These are phyloP conservation scores for Gallinago nigripennis DNA, from an alignment of 2,797 vertebrate genomes.

Conservation along the genomic window DNA sequence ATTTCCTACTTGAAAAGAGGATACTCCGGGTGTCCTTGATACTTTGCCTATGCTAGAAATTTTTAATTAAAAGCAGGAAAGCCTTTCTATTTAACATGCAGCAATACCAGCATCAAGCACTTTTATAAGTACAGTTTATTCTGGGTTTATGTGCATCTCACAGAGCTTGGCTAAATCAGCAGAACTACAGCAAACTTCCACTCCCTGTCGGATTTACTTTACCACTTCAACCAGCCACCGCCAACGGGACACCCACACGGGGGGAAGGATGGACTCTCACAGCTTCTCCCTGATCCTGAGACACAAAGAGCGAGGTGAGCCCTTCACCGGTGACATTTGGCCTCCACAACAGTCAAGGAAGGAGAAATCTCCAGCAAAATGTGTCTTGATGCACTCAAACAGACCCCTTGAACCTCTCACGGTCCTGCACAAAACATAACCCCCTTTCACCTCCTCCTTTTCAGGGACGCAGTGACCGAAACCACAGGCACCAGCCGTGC, in stretches of 20 bases:
- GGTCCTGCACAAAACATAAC: background rate
- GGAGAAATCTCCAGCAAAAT: background rate
- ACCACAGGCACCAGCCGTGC: background rate
- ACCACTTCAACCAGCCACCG: background rate
- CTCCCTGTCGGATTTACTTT: background rate
- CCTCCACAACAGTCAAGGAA: background rate
- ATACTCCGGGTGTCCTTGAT: background rate
- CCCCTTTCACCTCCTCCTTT: background rate
- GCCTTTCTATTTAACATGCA: background rate
- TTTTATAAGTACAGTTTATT: background rate
- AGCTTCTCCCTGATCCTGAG: background rate
- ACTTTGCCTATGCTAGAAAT: background rate
- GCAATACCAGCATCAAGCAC: fast-evolving
- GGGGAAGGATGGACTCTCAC: background rate
- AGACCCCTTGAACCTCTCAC: background rate
- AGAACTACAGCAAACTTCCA: background rate
- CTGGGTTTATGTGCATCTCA: background rate
- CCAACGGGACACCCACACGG: background rate
- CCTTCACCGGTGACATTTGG: background rate
- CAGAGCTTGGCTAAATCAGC: background rate
- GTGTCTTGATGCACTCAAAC: background rate
- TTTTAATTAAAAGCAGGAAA: background rate
- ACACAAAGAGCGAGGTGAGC: background rate
- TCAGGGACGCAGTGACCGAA: background rate
- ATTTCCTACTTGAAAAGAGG: background rate